Evolutionary conservation across 2,113 vertebrate species (phyloP).

Genomic region (Hippocampus abdominalis): DNA sequence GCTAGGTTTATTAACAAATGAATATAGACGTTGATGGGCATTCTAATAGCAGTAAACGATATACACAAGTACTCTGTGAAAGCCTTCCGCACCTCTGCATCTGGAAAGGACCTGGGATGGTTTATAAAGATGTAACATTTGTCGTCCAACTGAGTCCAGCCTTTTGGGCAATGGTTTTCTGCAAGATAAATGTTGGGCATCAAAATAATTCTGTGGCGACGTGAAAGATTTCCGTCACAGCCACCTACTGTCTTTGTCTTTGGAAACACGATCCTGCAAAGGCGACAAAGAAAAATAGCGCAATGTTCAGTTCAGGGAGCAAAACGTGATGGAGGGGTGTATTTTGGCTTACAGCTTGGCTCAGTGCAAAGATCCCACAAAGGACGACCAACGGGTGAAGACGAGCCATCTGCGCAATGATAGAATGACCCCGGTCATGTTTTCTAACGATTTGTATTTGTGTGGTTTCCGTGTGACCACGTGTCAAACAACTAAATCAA

Average conservation of each 20-base stretch:
- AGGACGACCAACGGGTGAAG: neutral
- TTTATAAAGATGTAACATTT: neutral
- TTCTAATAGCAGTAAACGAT: neutral
- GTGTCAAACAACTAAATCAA: no score
- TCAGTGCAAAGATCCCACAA: neutral
- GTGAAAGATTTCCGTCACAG: neutral
- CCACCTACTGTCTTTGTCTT: neutral
- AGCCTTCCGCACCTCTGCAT: neutral
- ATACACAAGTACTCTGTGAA: neutral
- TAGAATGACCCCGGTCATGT: neutral
- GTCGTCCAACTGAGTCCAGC: conserved; percentile 1
- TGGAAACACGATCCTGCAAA: neutral
- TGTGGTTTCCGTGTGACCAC: neutral
- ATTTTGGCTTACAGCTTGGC: neutral
- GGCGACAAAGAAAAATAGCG: neutral
- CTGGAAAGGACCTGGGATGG: no score
- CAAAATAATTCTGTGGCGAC: neutral
- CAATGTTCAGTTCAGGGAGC: no score
- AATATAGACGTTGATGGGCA: neutral
- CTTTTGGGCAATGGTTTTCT: neutral
- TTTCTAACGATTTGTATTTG: neutral
- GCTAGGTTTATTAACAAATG: neutral
- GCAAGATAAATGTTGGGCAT: neutral
- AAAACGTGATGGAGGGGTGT: neutral
- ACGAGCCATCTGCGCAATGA: neutral